Conservation (phyloP, 1,140 invertebrate genomes). For the Penaeus chinensis region DNA sequence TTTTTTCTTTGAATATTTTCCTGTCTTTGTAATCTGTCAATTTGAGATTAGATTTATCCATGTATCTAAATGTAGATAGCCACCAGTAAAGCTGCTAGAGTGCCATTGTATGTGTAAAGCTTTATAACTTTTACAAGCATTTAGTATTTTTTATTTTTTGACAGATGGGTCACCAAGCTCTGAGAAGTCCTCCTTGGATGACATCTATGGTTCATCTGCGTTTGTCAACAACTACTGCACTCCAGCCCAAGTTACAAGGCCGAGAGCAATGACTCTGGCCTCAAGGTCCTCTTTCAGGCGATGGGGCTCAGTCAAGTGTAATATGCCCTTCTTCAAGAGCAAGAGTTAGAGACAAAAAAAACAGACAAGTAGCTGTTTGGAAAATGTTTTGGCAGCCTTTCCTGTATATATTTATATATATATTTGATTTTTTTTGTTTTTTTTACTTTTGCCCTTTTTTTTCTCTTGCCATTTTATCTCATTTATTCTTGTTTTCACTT, state of each 20-base stretch:
- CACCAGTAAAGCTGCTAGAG: background rate
- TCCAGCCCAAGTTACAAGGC: slow-evolving; percentile 33
- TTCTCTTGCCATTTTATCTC: no score
- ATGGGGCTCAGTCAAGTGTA: slow-evolving; percentile 59
- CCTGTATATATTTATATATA: slow-evolving; percentile 15
- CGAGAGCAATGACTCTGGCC: slow-evolving; percentile 55
- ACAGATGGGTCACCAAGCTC: slow-evolving; percentile 58
- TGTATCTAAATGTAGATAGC: background rate
- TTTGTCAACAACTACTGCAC: slow-evolving; percentile 53
- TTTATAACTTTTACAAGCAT: background rate
- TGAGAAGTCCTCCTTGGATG: slow-evolving; percentile 58
- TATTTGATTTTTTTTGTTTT: background rate
- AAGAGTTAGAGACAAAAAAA: slow-evolving; percentile 39
- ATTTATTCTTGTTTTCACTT: no score
- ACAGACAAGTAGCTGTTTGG: background rate
- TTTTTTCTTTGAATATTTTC: background rate
- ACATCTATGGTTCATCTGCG: slow-evolving; percentile 52
- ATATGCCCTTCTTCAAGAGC: slow-evolving; percentile 61
- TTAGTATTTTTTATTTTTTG: background rate
- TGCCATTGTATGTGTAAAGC: background rate
- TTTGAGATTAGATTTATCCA: background rate
- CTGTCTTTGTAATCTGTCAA: no score
- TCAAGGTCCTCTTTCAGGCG: slow-evolving; percentile 56
- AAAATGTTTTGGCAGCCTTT: background rate
- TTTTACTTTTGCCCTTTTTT: no score